phyloP scores from a whole-genome alignment of 1,140 invertebrate species.

The Drosophila bifasciata region DNA sequence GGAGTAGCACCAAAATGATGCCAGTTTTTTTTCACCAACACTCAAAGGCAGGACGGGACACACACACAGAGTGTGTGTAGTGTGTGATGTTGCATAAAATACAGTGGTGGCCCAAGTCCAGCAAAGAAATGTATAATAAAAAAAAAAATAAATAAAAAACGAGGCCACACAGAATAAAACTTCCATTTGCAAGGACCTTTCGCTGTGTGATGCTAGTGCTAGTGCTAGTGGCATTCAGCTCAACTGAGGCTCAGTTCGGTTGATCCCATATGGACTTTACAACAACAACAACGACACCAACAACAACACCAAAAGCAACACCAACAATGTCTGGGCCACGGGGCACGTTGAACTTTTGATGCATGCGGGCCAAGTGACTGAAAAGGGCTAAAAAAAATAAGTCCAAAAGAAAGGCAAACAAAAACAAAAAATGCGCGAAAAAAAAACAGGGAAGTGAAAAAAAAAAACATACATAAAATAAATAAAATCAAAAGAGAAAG shows the following conservation, averaged over 20 bases:
- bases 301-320: conserved; percentile 14
- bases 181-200: neutral
- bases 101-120: conserved; percentile 17
- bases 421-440: conserved; percentile 22
- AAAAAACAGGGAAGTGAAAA: neutral
- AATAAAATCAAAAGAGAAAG: conserved; percentile 50
- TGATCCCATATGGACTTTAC: conserved; percentile 32
- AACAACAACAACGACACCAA: conserved; percentile 2
- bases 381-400: conserved; percentile 44
- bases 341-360: conserved; percentile 76
- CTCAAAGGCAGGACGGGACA: conserved; percentile 12
- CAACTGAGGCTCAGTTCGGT: conserved; percentile 17
- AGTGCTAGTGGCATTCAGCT: neutral
- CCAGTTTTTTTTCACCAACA: conserved; percentile 47
- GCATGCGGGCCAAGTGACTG: conserved; percentile 67
- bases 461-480: conserved; percentile 29
- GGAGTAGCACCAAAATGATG: conserved; percentile 29
- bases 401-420: neutral
- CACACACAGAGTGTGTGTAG: too few species aligned
- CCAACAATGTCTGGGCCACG: conserved; percentile 59
- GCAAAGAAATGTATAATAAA: conserved; percentile 11
- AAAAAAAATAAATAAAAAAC: neutral
- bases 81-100: conserved; percentile 67
- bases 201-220: neutral
- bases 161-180: too few species aligned